phyloP scores from a whole-genome alignment of 2,797 vertebrate species.

The Peromyscus nudipes region DNA sequence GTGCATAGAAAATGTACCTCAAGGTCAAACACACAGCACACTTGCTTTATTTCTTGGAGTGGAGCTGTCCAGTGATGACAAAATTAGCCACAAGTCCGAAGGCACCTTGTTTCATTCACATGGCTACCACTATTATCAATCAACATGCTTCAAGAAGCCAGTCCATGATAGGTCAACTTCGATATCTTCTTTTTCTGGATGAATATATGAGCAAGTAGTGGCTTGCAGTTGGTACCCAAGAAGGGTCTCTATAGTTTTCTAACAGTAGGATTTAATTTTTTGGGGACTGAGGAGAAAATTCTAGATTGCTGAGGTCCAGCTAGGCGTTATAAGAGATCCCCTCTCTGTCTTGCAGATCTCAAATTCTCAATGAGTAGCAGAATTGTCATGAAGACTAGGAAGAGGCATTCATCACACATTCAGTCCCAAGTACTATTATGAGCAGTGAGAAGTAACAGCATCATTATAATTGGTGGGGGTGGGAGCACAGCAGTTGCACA shows the following conservation, averaged over 20 bases:
- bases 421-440: background rate
- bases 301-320: background rate
- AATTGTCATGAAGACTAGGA: background rate
- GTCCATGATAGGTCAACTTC: background rate
- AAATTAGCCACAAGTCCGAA: slow-evolving; percentile 26
- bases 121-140: background rate
- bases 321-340: background rate
- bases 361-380: background rate
- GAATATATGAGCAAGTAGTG: background rate
- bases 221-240: background rate
- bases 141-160: background rate
- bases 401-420: background rate
- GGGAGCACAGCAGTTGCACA: background rate
- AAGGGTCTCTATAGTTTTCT: background rate
- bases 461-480: background rate
- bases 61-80: slow-evolving; percentile 53
- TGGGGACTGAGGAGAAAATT: background rate
- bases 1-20: slow-evolving; percentile 74
- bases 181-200: background rate
- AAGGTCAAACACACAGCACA: slow-evolving; percentile 71
- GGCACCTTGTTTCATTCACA: background rate
- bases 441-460: slow-evolving; percentile 16
- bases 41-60: slow-evolving; percentile 67
- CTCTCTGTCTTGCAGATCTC: background rate
- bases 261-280: background rate